A percentile compares a stretch with the other conserved stretches of the same genome.
These are phyloP conservation scores for Anoplius nigerrimus DNA, from an alignment of 2,888 invertebrate genomes.

Conservation along the genomic window DNA sequence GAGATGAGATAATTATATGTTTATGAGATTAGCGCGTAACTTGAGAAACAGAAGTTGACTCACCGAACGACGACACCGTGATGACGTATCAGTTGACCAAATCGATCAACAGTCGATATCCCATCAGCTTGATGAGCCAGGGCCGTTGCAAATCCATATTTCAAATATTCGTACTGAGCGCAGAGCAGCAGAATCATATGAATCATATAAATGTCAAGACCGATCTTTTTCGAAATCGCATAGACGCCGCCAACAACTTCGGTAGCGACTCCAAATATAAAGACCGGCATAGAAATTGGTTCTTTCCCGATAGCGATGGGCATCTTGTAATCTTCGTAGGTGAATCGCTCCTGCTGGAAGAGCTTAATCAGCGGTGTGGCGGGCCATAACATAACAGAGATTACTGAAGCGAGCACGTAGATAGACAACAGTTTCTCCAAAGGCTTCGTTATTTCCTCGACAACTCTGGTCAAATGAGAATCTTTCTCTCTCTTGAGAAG, in stretches of 20 bases:
- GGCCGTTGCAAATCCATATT: slow-evolving; percentile 30
- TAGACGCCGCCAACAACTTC: slow-evolving; percentile 29
- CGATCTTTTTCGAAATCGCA: slow-evolving; percentile 40
- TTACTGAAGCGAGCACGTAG: slow-evolving; percentile 37
- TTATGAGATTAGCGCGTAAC: no score
- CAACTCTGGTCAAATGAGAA: slow-evolving; percentile 10
- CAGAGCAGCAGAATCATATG: slow-evolving; percentile 50
- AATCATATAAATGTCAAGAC: slow-evolving; percentile 54
- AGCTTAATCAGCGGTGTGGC: slow-evolving; percentile 28
- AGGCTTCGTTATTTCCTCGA: slow-evolving; percentile 30
- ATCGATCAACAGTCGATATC: no score
- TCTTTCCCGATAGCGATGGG: slow-evolving; percentile 43
- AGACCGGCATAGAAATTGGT: slow-evolving; percentile 41
- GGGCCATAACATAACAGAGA: slow-evolving; percentile 36
- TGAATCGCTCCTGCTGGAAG: slow-evolving; percentile 42
- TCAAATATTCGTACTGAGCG: slow-evolving; percentile 52
- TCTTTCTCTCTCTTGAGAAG: slow-evolving; percentile 30
- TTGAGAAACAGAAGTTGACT: no score
- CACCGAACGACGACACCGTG: slow-evolving; percentile 44
- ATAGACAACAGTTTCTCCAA: slow-evolving; percentile 41
- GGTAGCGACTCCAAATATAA: slow-evolving; percentile 33
- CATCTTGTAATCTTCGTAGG: slow-evolving; percentile 44
- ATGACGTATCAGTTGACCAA: slow-evolving; percentile 15
- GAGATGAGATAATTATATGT: no score
- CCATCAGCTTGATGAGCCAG: slow-evolving; percentile 9